These are phyloP conservation scores for Tragopan temminckii DNA, from an alignment of 2,797 vertebrate genomes.

Conservation along the genomic window DNA sequence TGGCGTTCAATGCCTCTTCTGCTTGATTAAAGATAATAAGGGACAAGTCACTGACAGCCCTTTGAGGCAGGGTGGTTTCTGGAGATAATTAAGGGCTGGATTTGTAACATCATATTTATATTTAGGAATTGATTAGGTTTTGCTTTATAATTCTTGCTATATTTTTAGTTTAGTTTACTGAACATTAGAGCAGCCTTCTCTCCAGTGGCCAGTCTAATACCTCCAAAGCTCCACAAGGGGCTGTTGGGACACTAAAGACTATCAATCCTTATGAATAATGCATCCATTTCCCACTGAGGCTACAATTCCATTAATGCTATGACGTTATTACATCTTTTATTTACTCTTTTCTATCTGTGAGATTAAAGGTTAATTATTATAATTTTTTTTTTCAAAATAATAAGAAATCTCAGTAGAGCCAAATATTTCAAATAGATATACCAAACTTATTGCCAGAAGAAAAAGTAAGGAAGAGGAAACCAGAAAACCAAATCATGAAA, in stretches of 20 bases:
- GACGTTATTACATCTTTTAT: slow-evolving; percentile 63
- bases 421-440: background rate
- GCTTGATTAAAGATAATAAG: slow-evolving; percentile 61
- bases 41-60: slow-evolving; percentile 11
- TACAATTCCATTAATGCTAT: slow-evolving; percentile 64
- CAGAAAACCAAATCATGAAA: background rate
- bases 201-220: slow-evolving; percentile 41
- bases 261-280: slow-evolving; percentile 70
- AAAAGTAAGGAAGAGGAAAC: background rate
- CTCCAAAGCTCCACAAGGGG: slow-evolving; percentile 20
- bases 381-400: slow-evolving; percentile 9
- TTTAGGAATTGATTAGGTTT: slow-evolving; percentile 61
- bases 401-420: background rate
- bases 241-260: slow-evolving; percentile 58
- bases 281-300: slow-evolving; percentile 55
- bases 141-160: slow-evolving; percentile 19
- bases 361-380: slow-evolving; percentile 40
- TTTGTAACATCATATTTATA: slow-evolving; percentile 43
- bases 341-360: slow-evolving; percentile 36
- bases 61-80: slow-evolving; percentile 59
- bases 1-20: background rate
- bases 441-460: background rate
- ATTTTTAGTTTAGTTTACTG: slow-evolving; percentile 54
- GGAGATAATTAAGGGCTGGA: slow-evolving; percentile 54
- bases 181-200: slow-evolving; percentile 32